Percentiles rank a stretch among this genome's conserved stretches.
Evolutionary conservation across 2,113 vertebrate genomes (phyloP).

Genomic region (Nerophis lumbriciformis): DNA sequence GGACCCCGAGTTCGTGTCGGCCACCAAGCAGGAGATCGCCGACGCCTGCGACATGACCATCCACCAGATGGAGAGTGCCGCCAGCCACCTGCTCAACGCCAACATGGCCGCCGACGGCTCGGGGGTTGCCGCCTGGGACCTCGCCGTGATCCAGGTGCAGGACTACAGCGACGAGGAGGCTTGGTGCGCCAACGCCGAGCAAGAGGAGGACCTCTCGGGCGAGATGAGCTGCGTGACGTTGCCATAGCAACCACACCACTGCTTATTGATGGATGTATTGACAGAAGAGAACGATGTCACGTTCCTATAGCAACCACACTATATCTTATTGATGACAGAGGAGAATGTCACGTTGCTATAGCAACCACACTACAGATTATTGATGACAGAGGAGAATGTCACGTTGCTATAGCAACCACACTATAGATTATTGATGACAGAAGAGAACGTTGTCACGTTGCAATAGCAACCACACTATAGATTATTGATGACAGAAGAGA

Average conservation of each 20-base stretch:
- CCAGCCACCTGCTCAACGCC: constrained; percentile 87
- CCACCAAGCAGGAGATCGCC: constrained; percentile 89
- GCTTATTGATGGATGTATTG: too few relatives aligned
- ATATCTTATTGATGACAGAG: too few relatives aligned
- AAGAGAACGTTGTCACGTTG: too few relatives aligned
- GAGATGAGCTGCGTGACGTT: constrained; percentile 97
- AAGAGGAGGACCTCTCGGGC: constrained; percentile 91
- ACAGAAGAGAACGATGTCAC: too few relatives aligned
- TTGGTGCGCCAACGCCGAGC: constrained; percentile 65
- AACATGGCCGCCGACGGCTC: constrained; percentile 41
- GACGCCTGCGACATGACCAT: constrained; percentile 95
- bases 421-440: too few relatives aligned
- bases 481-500: too few relatives aligned
- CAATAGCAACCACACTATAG: too few relatives aligned
- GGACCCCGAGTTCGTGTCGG: constrained; percentile 94
- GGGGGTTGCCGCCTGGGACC: constrained; percentile 54
- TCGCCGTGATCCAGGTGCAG: constrained; percentile 65
- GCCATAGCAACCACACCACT: constrained; percentile 77
- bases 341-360: too few relatives aligned
- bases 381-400: too few relatives aligned
- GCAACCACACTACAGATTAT: too few relatives aligned
- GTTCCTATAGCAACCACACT: too few relatives aligned
- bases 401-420: too few relatives aligned
- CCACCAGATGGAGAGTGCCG: constrained; percentile 98
- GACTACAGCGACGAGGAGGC: constrained; percentile 93